These are phyloP conservation scores for Zaprionus ghesquierei DNA, from an alignment of 1,140 invertebrate genomes.

Conservation along the genomic window DNA sequence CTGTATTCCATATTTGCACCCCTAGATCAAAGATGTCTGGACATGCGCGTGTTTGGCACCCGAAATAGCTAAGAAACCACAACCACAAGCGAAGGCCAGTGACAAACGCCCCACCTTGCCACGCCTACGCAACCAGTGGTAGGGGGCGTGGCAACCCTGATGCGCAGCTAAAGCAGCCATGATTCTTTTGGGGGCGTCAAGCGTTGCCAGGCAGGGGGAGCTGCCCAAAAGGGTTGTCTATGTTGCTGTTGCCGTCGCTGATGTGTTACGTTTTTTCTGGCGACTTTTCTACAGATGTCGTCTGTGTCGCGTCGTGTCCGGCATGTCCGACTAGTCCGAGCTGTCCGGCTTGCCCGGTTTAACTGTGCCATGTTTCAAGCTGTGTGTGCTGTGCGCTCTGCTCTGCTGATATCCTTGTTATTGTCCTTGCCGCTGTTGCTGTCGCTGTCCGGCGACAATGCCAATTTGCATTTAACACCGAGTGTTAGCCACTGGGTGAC, in stretches of 20 bases:
- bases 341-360: conserved; percentile 24
- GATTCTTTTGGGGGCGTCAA: conserved; percentile 13
- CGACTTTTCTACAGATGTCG: conserved; percentile 29
- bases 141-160: conserved; percentile 39
- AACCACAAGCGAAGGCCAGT: neutral
- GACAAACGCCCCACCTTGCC: neutral
- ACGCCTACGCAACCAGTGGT: neutral
- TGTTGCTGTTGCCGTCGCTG: neutral
- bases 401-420: conserved; percentile 39
- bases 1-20: neutral
- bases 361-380: conserved; percentile 38
- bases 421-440: conserved; percentile 21
- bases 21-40: conserved; percentile 6
- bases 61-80: conserved; percentile 22
- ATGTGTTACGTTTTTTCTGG: conserved; percentile 5
- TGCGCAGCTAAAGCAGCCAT: conserved; percentile 14
- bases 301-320: conserved; percentile 19
- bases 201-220: neutral
- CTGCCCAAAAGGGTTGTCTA: conserved; percentile 8
- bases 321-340: too few relatives aligned
- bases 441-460: conserved; percentile 43
- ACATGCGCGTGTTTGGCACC: conserved; percentile 7
- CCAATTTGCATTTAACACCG: conserved; percentile 71
- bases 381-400: conserved; percentile 19
- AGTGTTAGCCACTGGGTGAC: conserved; percentile 76